A percentile compares a stretch with the other conserved stretches of the same genome.
phyloP scores from a whole-genome alignment of 2,113 vertebrate genomes.

The Sinosuthora webbiana region DNA sequence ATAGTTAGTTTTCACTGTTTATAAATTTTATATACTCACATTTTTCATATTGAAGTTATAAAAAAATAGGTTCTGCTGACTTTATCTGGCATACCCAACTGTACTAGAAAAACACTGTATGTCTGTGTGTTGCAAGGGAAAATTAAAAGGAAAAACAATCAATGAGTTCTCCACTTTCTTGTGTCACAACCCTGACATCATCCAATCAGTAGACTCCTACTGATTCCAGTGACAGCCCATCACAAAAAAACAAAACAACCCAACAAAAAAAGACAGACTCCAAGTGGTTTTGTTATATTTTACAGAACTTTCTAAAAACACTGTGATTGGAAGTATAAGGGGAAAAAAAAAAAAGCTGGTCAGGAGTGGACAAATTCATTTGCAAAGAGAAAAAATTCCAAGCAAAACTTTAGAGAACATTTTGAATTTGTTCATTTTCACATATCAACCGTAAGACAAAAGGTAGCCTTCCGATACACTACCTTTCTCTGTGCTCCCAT shows the following conservation, averaged over 20 bases:
- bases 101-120: background rate
- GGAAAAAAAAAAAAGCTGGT: background rate
- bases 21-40: background rate
- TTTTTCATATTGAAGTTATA: background rate
- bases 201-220: background rate
- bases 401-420: background rate
- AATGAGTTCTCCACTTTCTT: background rate
- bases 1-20: background rate
- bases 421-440: constrained; percentile 16
- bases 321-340: background rate
- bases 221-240: background rate
- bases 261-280: background rate
- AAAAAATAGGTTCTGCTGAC: background rate
- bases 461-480: constrained; percentile 72
- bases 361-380: background rate
- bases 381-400: background rate
- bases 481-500: constrained; percentile 85
- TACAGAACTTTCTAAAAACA: background rate
- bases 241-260: background rate
- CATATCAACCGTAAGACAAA: constrained; percentile 7
- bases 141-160: background rate
- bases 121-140: background rate
- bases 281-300: background rate
- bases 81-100: background rate
- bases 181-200: background rate